phyloP scores from a whole-genome alignment of 2,797 vertebrate species.

The Emydoidea blandingii region DNA sequence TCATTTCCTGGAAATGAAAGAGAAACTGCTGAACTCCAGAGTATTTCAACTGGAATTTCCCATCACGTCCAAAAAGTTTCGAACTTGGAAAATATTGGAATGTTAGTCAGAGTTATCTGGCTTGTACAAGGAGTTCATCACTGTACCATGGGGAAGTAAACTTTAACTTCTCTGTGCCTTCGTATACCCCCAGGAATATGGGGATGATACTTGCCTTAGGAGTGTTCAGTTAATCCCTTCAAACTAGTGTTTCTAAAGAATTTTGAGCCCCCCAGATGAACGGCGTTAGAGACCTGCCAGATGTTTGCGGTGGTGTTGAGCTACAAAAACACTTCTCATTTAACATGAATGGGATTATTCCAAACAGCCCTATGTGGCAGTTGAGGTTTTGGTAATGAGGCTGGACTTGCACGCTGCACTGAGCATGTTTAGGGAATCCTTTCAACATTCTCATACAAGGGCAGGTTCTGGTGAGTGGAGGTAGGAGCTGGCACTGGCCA shows the following conservation, averaged over 20 bases:
- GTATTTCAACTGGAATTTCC: conserved; percentile 7
- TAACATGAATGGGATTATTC: not conserved
- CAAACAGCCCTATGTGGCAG: not conserved
- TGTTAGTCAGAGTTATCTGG: not conserved
- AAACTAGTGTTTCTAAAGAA: not conserved
- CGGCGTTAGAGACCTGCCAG: not conserved
- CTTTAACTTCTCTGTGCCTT: not conserved
- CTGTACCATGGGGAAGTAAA: not conserved
- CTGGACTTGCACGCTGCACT: not conserved
- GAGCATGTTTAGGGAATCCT: not conserved
- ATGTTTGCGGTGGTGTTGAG: not conserved
- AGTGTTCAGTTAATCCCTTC: not conserved
- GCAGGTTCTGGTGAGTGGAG: not conserved
- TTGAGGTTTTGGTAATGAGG: not conserved
- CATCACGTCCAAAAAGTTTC: not conserved
- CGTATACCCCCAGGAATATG: not conserved
- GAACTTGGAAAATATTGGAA: not conserved
- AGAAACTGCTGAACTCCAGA: not conserved
- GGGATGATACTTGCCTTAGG: not conserved
- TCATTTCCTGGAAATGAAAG: not conserved
- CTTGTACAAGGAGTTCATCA: not conserved
- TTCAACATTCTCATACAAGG: not conserved
- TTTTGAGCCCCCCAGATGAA: conserved; percentile 11
- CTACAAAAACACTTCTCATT: not conserved
- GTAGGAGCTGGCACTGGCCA: not conserved